phyloP scores from a whole-genome alignment of 2,113 vertebrate genomes.

The Amphilophus citrinellus region DNA sequence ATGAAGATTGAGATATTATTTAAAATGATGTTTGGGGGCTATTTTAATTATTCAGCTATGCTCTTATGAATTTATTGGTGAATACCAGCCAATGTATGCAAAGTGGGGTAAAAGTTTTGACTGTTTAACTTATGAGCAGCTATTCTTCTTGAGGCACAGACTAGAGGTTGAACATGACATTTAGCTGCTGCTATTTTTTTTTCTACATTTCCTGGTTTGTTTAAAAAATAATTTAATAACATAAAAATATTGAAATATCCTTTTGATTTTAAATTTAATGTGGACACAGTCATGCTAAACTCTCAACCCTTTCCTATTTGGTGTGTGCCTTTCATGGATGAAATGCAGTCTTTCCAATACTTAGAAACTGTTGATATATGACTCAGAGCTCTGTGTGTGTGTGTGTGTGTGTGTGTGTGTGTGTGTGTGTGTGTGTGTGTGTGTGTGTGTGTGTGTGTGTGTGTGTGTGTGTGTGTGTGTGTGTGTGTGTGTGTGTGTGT shows the following conservation, averaged over 20 bases:
- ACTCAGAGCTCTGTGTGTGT: constrained; percentile 12
- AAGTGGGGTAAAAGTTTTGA: background rate
- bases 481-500: too few species aligned
- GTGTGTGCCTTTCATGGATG: background rate
- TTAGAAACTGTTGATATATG: constrained; percentile 8
- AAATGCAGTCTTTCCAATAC: constrained; percentile 3
- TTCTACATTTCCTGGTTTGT: background rate
- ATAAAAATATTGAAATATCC: background rate
- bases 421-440: too few species aligned
- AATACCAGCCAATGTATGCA: background rate
- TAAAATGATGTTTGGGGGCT: background rate
- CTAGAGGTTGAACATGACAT: background rate
- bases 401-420: background rate
- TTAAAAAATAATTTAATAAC: background rate
- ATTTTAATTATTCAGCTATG: background rate
- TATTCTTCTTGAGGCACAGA: too few species aligned
- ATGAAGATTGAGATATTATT: background rate
- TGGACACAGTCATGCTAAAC: constrained; percentile 7
- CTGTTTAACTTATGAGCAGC: background rate
- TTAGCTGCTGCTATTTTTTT: background rate
- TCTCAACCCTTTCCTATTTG: background rate
- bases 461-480: too few species aligned
- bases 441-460: too few species aligned
- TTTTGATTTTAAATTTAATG: background rate
- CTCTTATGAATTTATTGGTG: background rate